Evolutionary conservation across 2,888 invertebrate genomes (phyloP).

Genomic region (Napeogenes sylphis): DNA sequence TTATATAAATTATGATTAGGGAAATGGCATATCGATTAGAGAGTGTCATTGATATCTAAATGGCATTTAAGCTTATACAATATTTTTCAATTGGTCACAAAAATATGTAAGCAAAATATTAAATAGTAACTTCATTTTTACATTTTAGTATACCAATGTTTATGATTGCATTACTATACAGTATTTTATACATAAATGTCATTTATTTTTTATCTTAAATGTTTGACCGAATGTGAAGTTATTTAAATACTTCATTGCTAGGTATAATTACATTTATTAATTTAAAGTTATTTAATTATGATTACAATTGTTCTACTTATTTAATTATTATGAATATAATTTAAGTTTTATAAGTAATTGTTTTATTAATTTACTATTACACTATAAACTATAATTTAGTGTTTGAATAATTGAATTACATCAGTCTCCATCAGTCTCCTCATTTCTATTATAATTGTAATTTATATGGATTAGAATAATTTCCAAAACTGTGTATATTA

Average conservation of each 20-base stretch:
- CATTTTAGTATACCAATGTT: not conserved
- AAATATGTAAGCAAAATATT: too few species aligned
- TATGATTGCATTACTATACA: not conserved
- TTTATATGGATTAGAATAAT: too few species aligned
- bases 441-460: too few species aligned
- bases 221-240: not conserved
- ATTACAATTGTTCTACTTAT: not conserved
- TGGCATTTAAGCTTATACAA: not conserved
- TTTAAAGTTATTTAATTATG: slow-evolving; percentile 2
- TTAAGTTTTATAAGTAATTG: not conserved
- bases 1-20: slow-evolving; percentile 50
- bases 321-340: not conserved
- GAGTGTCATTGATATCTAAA: not conserved
- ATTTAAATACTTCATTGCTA: not conserved
- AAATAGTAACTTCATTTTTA: not conserved
- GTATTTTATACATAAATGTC: not conserved
- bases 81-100: not conserved
- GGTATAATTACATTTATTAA: not conserved
- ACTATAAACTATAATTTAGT: too few species aligned
- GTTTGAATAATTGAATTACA: too few species aligned
- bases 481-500: too few species aligned
- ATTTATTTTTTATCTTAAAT: not conserved
- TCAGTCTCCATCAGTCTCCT: too few species aligned
- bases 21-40: slow-evolving; percentile 34
- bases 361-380: not conserved